Conservation (phyloP, 2,113 vertebrate species). For the Hyla sarda region DNA sequence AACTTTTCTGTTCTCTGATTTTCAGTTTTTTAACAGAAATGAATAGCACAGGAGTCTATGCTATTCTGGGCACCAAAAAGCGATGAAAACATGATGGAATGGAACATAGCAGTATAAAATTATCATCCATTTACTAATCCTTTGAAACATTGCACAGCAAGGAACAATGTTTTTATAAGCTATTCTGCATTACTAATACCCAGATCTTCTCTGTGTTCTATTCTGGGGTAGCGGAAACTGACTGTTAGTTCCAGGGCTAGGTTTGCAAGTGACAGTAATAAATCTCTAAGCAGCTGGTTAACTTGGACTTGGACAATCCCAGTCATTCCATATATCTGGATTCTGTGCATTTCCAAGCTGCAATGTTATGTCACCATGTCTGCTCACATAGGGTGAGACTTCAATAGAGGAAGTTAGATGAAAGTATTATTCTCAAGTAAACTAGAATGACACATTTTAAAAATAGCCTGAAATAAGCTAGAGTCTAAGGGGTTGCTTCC, state of each 20-base stretch:
- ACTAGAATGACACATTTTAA: not conserved
- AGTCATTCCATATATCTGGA: conserved; percentile 40
- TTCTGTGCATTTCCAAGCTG: conserved; percentile 14
- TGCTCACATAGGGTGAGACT: not conserved
- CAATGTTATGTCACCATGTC: conserved; percentile 44
- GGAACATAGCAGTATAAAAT: not conserved
- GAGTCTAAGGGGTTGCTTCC: not conserved
- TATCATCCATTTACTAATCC: not conserved
- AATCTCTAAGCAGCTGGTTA: conserved; percentile 36
- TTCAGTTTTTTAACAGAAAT: no score
- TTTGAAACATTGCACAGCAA: not conserved
- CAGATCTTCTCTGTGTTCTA: not conserved
- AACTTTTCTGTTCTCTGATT: no score
- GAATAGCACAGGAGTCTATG: no score
- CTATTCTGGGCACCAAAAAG: not conserved
- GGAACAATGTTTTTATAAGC: not conserved
- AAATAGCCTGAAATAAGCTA: not conserved
- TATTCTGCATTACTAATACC: not conserved
- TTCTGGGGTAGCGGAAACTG: conserved; percentile 36
- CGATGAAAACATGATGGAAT: not conserved
- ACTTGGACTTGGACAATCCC: conserved; percentile 21
- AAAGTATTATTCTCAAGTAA: not conserved
- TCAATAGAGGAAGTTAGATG: conserved; percentile 1
- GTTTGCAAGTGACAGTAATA: conserved; percentile 20
- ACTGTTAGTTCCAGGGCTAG: conserved; percentile 21